Evolutionary conservation across 1,140 invertebrate genomes (phyloP).

Genomic region (Pseudomyrmex concolor): DNA sequence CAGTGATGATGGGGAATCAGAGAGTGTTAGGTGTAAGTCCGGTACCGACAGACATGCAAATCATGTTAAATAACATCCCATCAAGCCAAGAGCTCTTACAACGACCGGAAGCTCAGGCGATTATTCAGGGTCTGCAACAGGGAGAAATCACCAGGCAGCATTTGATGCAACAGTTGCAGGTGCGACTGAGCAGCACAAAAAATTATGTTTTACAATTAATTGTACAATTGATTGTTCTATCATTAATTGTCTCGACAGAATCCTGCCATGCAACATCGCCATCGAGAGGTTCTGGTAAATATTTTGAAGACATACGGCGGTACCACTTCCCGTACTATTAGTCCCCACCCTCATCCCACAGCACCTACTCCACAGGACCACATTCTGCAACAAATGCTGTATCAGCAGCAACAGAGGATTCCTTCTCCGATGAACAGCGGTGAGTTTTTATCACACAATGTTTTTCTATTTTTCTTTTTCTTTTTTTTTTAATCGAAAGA

Average conservation of each 20-base stretch:
- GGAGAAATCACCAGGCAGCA: conserved; percentile 91
- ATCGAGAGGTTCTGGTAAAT: conserved; percentile 89
- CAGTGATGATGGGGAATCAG: conserved; percentile 82
- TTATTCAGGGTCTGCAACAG: conserved; percentile 89
- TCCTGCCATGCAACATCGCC: conserved; percentile 89
- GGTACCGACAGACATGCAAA: conserved; percentile 86
- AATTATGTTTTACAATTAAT: too few species aligned
- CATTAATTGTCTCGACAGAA: conserved; percentile 81
- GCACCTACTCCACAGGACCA: conserved; percentile 80
- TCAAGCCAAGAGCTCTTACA: conserved; percentile 87
- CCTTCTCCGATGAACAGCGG: conserved; percentile 85
- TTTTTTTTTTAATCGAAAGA: background rate
- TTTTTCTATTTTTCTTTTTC: background rate
- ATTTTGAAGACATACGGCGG: conserved; percentile 87
- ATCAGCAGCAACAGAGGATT: conserved; percentile 82
- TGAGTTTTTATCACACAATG: conserved; percentile 65
- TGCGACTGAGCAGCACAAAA: conserved; percentile 48
- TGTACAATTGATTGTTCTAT: too few species aligned
- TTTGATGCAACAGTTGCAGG: conserved; percentile 90
- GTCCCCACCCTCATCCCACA: conserved; percentile 83
- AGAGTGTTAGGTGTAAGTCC: conserved; percentile 83
- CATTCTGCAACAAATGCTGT: conserved; percentile 82
- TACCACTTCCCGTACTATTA: conserved; percentile 84
- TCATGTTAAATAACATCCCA: conserved; percentile 85
- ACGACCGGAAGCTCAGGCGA: conserved; percentile 90